Evolutionary conservation across 2,797 vertebrate genomes (phyloP), one percentile per base, ranked within the genome.

Genomic region (Micromesistius poutassou): DNA sequence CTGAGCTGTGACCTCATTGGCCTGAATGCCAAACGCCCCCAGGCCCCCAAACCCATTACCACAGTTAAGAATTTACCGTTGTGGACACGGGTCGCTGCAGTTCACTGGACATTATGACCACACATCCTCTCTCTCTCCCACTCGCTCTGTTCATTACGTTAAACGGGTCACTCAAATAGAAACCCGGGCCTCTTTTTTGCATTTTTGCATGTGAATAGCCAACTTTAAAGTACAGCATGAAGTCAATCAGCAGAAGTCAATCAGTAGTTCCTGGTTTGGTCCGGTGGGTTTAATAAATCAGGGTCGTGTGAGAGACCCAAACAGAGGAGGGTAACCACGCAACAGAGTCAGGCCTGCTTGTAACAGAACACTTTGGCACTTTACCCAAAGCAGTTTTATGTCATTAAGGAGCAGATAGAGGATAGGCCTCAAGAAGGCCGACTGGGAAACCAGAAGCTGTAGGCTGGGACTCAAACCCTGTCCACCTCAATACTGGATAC

Each of bases 1-100:
- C n/a, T 80, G 35, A 55, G 74, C 76, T 40, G 35, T 74, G 72
- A 77, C 25, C 42, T 50, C 74, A 72, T 71, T 79, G 25, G 46
- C n/a, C 35, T 79, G 36, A 55, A 73, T 74, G 42, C 35, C 30
- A 68, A 76, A 83, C 30, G 38, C 68, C 35, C 35, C 30, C 73
- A 35, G 46, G 40, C 46, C 70, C 30, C 70, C 25, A 14, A 33
- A 71, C 30, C 28, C 19, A 30, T 71, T 71, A 71, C 70, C 70
- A 71, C 62, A 28, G 62, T 68, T 68, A 28, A 68, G 25, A 68
- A 77, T 84, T 30, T 28, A 78, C n/a, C 30, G 25, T 46, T 22
- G 13, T 38, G 38, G 76, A 33, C 30, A 38, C 38, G 72, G 38
- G 30, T 66, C 75, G 30, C 46, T 76, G 74, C 33, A 33, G 16